These are phyloP conservation scores for Oreohelix idahoensis DNA, from an alignment of 1,140 invertebrate genomes.

Conservation along the genomic window DNA sequence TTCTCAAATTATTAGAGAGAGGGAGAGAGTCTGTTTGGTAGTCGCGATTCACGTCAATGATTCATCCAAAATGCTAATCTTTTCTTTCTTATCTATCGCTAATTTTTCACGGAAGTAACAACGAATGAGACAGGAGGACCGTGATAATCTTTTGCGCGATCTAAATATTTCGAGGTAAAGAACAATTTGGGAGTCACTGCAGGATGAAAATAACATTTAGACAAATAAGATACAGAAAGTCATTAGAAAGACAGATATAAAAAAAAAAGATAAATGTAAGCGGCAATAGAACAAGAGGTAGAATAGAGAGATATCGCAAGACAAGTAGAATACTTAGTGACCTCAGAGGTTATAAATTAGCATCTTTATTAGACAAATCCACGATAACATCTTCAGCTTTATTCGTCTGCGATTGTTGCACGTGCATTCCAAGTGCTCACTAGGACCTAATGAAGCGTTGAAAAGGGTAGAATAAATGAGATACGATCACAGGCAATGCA, in stretches of 20 bases:
- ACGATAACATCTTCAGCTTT: constrained; percentile 7
- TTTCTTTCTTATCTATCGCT: no score
- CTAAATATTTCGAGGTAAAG: neutral
- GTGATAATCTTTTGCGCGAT: neutral
- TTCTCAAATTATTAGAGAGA: no score
- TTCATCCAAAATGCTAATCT: no score
- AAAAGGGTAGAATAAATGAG: constrained; percentile 7
- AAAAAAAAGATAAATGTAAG: neutral
- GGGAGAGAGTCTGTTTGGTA: no score
- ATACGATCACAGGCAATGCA: neutral
- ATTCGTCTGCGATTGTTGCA: constrained; percentile 9
- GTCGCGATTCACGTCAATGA: no score
- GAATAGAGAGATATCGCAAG: neutral
- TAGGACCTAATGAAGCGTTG: neutral
- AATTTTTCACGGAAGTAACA: neutral
- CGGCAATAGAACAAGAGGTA: neutral
- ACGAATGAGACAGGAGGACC: neutral
- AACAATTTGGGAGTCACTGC: neutral
- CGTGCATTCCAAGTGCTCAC: neutral
- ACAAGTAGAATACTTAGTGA: constrained; percentile 5
- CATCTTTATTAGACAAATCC: constrained; percentile 17
- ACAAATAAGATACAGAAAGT: no score
- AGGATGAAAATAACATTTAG: neutral
- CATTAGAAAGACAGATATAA: neutral
- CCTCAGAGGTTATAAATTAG: neutral